These are phyloP conservation scores for Drosophila stalkeri DNA, from an alignment of 2,888 invertebrate genomes.

Conservation along the genomic window DNA sequence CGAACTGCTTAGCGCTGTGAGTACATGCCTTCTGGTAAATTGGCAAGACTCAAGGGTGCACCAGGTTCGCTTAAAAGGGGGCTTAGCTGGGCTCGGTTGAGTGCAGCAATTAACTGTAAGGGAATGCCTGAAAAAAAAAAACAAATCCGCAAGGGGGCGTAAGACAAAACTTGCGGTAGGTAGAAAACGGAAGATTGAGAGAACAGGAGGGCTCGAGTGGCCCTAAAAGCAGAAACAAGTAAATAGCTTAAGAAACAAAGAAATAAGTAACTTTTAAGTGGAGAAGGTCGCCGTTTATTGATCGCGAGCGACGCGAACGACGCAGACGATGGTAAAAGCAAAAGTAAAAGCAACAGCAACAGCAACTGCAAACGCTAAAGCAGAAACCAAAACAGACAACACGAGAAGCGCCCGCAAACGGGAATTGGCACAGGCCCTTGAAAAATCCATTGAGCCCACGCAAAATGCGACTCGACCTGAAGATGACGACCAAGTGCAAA, in stretches of 20 bases:
- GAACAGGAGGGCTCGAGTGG: conserved; percentile 40
- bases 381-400: conserved; percentile 37
- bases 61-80: conserved; percentile 46
- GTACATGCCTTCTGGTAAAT: conserved; percentile 25
- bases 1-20: conserved; percentile 53
- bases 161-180: conserved; percentile 16
- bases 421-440: conserved; percentile 78
- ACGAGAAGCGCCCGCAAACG: conserved; percentile 36
- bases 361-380: conserved; percentile 19
- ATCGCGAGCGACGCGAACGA: conserved; percentile 52
- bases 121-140: conserved; percentile 41
- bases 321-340: conserved; percentile 18
- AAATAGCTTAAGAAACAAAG: conserved; percentile 45
- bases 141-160: conserved; percentile 32
- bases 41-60: conserved; percentile 44
- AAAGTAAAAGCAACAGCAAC: conserved; percentile 34
- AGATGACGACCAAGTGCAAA: conserved; percentile 66
- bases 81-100: conserved; percentile 31
- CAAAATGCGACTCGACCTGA: conserved; percentile 47
- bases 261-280: conserved; percentile 58
- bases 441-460: conserved; percentile 66
- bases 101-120: conserved; percentile 66
- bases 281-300: conserved; percentile 75
- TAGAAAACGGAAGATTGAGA: background rate
- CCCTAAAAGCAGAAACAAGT: conserved; percentile 42